phyloP scores from a whole-genome alignment of 2,888 invertebrate species.

The Dicycla oo region DNA sequence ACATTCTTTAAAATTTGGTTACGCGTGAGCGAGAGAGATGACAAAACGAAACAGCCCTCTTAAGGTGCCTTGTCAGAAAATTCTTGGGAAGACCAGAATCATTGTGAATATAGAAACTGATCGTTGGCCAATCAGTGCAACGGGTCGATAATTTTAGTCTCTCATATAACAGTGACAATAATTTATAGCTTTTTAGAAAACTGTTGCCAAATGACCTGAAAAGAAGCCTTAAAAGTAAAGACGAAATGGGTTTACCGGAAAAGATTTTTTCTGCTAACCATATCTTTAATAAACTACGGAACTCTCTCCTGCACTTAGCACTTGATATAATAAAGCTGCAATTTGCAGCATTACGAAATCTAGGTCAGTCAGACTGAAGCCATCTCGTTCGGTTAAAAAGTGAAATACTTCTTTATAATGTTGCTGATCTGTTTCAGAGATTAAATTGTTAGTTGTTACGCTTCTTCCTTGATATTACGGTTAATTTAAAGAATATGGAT shows the following conservation, averaged over 20 bases:
- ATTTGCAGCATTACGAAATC: conserved; percentile 66
- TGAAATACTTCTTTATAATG: conserved; percentile 43
- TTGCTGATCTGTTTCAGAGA: conserved; percentile 42
- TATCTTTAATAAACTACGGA: conserved; percentile 26
- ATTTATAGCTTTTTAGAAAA: too few species aligned
- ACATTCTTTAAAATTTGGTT: too few species aligned
- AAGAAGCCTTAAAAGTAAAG: not conserved
- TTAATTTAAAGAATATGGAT: not conserved
- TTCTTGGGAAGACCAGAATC: too few species aligned
- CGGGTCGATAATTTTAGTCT: too few species aligned
- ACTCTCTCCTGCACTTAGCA: conserved; percentile 38
- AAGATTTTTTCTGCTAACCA: not conserved
- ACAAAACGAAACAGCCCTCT: too few species aligned
- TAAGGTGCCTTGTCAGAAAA: too few species aligned
- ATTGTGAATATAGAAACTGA: too few species aligned
- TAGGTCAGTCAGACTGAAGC: conserved; percentile 64
- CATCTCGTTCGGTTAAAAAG: conserved; percentile 55
- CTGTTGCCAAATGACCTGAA: too few species aligned
- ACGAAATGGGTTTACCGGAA: not conserved
- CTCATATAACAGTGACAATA: too few species aligned
- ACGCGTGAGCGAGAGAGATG: too few species aligned
- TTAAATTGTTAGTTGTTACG: conserved; percentile 39
- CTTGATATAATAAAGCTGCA: conserved; percentile 51
- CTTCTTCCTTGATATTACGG: conserved; percentile 31
- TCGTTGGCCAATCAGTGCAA: too few species aligned